phyloP scores from a whole-genome alignment of 2,888 invertebrate genomes.

The Subacronicta megacephala region DNA sequence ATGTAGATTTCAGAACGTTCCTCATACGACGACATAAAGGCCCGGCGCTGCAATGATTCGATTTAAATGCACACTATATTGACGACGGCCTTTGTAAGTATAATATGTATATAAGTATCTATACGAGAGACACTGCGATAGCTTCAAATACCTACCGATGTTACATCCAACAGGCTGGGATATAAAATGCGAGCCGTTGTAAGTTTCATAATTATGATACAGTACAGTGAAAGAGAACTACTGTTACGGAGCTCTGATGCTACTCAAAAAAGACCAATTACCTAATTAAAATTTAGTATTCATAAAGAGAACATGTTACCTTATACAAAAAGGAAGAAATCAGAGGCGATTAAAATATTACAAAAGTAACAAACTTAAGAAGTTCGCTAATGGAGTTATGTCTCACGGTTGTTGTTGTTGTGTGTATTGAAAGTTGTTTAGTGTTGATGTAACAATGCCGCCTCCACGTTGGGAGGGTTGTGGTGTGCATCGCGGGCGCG shows the following conservation, averaged over 20 bases:
- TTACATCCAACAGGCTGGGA: background rate
- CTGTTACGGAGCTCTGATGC: too few relatives aligned
- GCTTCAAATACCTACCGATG: background rate
- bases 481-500: constrained; percentile 18
- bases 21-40: constrained; percentile 11
- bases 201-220: too few relatives aligned
- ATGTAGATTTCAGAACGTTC: constrained; percentile 24
- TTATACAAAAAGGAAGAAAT: too few relatives aligned
- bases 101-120: too few relatives aligned
- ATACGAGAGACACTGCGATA: constrained; percentile 2
- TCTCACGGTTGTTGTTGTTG: background rate
- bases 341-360: too few relatives aligned
- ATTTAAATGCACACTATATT: constrained; percentile 42
- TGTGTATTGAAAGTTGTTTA: too few relatives aligned
- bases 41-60: constrained; percentile 31
- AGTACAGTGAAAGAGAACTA: too few relatives aligned
- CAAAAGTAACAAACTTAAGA: too few relatives aligned
- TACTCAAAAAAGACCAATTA: too few relatives aligned
- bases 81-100: constrained; percentile 8
- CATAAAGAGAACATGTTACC: too few relatives aligned
- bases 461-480: constrained; percentile 21
- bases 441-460: constrained; percentile 14
- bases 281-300: too few relatives aligned
- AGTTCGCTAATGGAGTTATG: too few relatives aligned
- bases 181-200: background rate